phyloP scores from a whole-genome alignment of 2,888 invertebrate genomes.

The Aquatica leii region DNA sequence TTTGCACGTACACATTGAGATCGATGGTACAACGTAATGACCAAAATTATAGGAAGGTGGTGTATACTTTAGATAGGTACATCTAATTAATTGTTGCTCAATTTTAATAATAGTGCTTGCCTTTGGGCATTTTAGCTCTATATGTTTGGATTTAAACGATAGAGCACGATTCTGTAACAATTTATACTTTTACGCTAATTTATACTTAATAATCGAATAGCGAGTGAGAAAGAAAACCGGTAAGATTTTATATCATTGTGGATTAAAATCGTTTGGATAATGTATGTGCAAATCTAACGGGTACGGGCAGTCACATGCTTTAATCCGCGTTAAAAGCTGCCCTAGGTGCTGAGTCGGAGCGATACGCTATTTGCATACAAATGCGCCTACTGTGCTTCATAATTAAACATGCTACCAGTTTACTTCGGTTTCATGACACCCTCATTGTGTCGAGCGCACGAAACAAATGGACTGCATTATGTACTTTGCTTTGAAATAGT shows the following conservation, averaged over 20 bases:
- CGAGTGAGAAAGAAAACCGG: conserved; percentile 7
- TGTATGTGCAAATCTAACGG: conserved; percentile 29
- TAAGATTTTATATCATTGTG: conserved; percentile 30
- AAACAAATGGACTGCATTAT: conserved; percentile 41
- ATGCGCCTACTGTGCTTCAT: conserved; percentile 45
- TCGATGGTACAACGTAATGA: no score
- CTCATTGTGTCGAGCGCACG: conserved; percentile 36
- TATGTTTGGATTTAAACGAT: conserved; percentile 28
- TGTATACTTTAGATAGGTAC: conserved; percentile 28
- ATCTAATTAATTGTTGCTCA: conserved; percentile 33
- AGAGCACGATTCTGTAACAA: conserved; percentile 26
- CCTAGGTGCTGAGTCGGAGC: conserved; percentile 48
- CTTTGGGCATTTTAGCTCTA: conserved; percentile 22
- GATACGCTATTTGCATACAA: conserved; percentile 50
- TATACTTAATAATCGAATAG: conserved; percentile 2
- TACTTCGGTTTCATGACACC: conserved; percentile 38
- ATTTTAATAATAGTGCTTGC: conserved; percentile 33
- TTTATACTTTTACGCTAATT: not conserved
- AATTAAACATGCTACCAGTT: conserved; percentile 46
- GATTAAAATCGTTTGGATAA: conserved; percentile 40
- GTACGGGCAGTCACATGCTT: conserved; percentile 33
- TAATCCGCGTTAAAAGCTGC: conserved; percentile 50
- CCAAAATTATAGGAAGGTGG: no score
- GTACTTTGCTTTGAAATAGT: conserved; percentile 38
- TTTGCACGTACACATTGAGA: no score